Evolutionary conservation across 2,113 vertebrate species (phyloP).

Genomic region (Empidonax traillii): DNA sequence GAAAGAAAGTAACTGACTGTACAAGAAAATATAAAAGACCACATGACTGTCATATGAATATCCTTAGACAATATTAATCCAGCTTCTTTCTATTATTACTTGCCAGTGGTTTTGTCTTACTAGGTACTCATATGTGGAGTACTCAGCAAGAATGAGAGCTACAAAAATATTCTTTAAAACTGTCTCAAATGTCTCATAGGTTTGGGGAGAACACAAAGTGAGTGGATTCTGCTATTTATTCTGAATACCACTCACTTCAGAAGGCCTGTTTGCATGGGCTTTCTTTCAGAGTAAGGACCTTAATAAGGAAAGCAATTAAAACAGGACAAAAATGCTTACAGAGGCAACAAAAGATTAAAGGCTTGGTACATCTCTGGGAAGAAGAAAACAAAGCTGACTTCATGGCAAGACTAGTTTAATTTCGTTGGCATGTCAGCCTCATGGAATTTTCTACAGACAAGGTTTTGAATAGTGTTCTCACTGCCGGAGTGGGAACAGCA

Average conservation of each 20-base stretch:
- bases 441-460: not conserved
- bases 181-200: not conserved
- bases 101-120: not conserved
- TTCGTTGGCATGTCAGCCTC: not conserved
- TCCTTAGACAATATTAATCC: conserved; percentile 39
- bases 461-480: not conserved
- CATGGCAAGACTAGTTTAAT: not conserved
- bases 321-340: not conserved
- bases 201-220: not conserved
- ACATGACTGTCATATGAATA: conserved; percentile 63
- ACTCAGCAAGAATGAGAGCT: not conserved
- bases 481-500: not conserved
- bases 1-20: not conserved
- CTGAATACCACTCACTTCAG: not conserved
- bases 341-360: not conserved
- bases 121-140: not conserved
- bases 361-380: not conserved
- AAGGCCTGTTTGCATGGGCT: not conserved
- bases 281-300: not conserved
- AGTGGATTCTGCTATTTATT: not conserved
- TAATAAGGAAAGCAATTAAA: not conserved
- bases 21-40: conserved; percentile 12
- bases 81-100: not conserved
- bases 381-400: not conserved
- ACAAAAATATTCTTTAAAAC: not conserved